These are phyloP conservation scores for Gandaritis pyraliata DNA, from an alignment of 2,888 invertebrate species.

Conservation along the genomic window DNA sequence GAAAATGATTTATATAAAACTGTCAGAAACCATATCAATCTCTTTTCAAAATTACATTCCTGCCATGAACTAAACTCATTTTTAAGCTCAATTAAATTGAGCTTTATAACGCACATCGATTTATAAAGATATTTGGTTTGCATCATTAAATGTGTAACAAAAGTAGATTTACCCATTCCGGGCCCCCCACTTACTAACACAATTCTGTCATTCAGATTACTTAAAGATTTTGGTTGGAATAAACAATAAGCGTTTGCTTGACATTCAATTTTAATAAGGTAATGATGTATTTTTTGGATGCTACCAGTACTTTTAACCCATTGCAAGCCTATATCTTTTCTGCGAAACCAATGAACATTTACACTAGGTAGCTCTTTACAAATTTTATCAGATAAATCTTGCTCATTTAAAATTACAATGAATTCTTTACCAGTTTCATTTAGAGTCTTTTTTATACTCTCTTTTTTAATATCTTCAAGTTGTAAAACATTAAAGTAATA, in stretches of 20 bases:
- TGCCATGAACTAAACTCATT: conserved; percentile 25
- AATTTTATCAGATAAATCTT: not conserved
- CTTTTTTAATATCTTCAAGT: not conserved
- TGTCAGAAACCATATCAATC: conserved; percentile 1
- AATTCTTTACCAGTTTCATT: conserved; percentile 5
- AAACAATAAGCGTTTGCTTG: not conserved
- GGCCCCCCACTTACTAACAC: conserved; percentile 41
- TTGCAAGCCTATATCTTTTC: not conserved
- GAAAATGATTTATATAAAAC: conserved; percentile 22
- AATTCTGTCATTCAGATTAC: conserved; percentile 30
- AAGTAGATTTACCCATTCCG: conserved; percentile 46
- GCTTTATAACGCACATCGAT: conserved; percentile 40
- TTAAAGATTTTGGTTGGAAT: conserved; percentile 7
- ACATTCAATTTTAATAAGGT: conserved; percentile 3
- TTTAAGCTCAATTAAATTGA: conserved; percentile 38
- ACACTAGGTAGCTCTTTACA: not conserved
- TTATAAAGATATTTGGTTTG: conserved; percentile 38
- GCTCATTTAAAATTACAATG: conserved; percentile 8
- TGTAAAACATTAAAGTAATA: conserved; percentile 9
- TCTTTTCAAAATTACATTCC: not conserved
- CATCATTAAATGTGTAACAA: conserved; percentile 41
- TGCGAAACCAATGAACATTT: conserved; percentile 18
- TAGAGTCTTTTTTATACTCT: not conserved
- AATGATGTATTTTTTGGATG: conserved; percentile 3
- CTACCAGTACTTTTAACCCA: conserved; percentile 12